Evolutionary conservation across 2,888 invertebrate genomes (phyloP).

Genomic region (Polyommatus iphigenia): DNA sequence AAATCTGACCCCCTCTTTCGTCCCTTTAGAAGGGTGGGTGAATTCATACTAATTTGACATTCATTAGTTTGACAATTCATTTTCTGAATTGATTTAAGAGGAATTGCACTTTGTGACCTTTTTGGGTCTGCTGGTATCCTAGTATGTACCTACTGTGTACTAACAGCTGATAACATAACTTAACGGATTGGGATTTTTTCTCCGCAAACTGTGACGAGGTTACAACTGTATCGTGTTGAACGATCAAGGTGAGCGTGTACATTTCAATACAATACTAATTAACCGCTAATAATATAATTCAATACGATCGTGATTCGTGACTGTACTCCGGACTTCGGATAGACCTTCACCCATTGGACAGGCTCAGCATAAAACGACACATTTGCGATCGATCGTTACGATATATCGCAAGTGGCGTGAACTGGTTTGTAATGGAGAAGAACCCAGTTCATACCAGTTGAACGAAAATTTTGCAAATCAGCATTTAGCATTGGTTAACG

Average conservation of each 20-base stretch:
- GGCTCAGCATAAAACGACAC: neutral
- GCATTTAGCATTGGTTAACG: too few relatives aligned
- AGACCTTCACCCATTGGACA: neutral
- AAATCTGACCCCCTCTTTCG: too few relatives aligned
- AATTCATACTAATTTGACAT: too few relatives aligned
- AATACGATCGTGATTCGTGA: conserved; percentile 17
- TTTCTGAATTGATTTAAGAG: too few relatives aligned
- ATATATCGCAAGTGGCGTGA: neutral
- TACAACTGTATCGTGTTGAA: conserved; percentile 30
- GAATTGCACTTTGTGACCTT: too few relatives aligned
- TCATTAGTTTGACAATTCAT: too few relatives aligned
- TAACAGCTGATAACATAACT: conserved; percentile 3
- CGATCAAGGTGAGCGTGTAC: conserved; percentile 32
- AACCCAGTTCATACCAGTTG: neutral
- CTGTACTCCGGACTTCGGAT: neutral
- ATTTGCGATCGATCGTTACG: neutral
- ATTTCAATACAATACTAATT: conserved; percentile 32
- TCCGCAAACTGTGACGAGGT: conserved; percentile 37
- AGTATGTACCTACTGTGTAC: neutral
- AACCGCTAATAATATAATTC: conserved; percentile 23
- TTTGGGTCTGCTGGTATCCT: too few relatives aligned
- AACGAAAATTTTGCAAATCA: too few relatives aligned
- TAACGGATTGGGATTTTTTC: conserved; percentile 4
- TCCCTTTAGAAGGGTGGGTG: too few relatives aligned
- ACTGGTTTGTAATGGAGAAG: neutral